Percentiles rank a stretch among this genome's conserved stretches.
These are phyloP conservation scores for Anguilla japonica DNA, from an alignment of 2,113 vertebrate genomes.

Conservation along the genomic window DNA sequence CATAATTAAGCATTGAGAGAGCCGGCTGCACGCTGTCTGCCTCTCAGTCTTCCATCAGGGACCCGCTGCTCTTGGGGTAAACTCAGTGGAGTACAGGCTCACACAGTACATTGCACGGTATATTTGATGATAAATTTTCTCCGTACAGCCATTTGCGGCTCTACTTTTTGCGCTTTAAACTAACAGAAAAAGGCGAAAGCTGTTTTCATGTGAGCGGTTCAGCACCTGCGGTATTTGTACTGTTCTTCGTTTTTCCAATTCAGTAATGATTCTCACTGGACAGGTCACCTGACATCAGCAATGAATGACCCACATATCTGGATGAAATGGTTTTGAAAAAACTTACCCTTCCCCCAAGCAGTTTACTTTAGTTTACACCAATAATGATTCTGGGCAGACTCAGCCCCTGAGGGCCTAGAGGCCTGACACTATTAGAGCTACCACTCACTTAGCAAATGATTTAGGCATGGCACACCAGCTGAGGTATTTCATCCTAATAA, in stretches of 20 bases:
- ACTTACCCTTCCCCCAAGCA: no score
- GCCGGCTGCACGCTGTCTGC: slow-evolving; percentile 11
- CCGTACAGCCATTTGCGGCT: background rate
- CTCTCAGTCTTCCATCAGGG: slow-evolving; percentile 10
- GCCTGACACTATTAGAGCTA: background rate
- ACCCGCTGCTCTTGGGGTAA: background rate
- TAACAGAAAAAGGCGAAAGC: background rate
- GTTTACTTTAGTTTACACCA: background rate
- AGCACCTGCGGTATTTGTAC: background rate
- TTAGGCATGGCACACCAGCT: background rate
- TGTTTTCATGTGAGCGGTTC: background rate
- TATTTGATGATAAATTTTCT: background rate
- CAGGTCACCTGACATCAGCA: background rate
- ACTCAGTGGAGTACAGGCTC: background rate
- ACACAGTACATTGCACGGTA: background rate
- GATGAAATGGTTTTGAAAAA: background rate
- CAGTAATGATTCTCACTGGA: background rate
- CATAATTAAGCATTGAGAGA: slow-evolving; percentile 28
- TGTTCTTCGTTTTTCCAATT: background rate
- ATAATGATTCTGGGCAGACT: background rate
- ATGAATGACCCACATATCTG: background rate
- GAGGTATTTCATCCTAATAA: background rate
- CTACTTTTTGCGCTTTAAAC: background rate
- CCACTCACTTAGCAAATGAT: background rate
- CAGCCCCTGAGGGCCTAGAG: background rate